Percentiles rank a stretch among this genome's conserved stretches.
Conservation (phyloP, 2,888 invertebrate species). For the Cephus runcator region DNA sequence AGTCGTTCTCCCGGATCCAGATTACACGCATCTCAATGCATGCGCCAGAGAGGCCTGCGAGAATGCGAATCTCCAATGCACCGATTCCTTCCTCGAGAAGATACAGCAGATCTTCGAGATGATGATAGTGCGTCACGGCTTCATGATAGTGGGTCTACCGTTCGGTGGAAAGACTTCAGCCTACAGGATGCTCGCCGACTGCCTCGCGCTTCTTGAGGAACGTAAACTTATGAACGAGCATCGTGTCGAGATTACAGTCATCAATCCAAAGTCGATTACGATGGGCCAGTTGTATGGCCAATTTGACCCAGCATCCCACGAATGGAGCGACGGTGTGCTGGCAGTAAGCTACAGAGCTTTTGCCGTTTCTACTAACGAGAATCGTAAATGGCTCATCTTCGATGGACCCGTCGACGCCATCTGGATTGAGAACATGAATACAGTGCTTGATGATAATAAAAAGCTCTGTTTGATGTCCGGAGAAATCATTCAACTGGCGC, state of each 20-base stretch:
- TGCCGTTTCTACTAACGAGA: constrained; percentile 74
- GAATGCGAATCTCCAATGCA: constrained; percentile 83
- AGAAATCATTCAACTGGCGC: constrained; percentile 92
- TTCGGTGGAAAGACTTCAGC: constrained; percentile 93
- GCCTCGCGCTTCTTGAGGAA: constrained; percentile 81
- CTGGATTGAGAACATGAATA: constrained; percentile 98
- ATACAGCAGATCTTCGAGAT: constrained; percentile 93
- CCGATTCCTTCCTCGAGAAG: constrained; percentile 87
- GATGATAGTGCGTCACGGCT: constrained; percentile 93
- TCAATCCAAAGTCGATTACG: constrained; percentile 95
- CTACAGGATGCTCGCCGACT: constrained; percentile 84
- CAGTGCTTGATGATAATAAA: constrained; percentile 95
- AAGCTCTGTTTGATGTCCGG: constrained; percentile 97
- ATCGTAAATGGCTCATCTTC: constrained; percentile 92
- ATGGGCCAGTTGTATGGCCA: constrained; percentile 97
- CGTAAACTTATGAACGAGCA: constrained; percentile 82
- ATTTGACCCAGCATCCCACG: constrained; percentile 94
- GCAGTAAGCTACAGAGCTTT: constrained; percentile 85
- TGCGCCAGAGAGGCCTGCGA: constrained; percentile 75
- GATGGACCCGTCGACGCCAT: constrained; percentile 97
- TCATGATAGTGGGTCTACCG: constrained; percentile 93
- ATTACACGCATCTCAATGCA: constrained; percentile 78
- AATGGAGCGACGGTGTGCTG: constrained; percentile 92
- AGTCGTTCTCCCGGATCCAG: constrained; percentile 80
- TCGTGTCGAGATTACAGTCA: constrained; percentile 80